phyloP scores from a whole-genome alignment of 2,113 vertebrate genomes.

The Pollimyrus isidori region DNA sequence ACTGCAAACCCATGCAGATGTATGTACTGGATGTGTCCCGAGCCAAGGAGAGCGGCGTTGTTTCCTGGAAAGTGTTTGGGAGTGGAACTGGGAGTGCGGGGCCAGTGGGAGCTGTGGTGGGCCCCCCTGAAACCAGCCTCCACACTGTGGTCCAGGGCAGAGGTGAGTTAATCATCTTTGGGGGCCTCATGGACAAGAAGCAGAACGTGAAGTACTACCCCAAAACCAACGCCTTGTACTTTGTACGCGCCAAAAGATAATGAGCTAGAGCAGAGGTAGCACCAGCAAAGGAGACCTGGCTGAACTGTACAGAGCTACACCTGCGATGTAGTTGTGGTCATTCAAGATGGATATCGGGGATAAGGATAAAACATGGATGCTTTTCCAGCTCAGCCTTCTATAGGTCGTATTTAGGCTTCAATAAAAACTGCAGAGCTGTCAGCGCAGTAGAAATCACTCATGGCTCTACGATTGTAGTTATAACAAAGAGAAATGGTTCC shows the following conservation, averaged over 20 bases:
- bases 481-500: background rate
- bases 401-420: background rate
- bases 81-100: conserved; percentile 44
- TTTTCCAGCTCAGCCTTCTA: background rate
- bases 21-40: conserved; percentile 90
- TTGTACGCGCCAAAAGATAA: conserved; percentile 98
- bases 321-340: background rate
- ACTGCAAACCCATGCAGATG: conserved; percentile 99
- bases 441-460: background rate
- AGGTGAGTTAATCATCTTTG: conserved; percentile 93
- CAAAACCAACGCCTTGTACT: conserved; percentile 99
- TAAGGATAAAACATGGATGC: background rate
- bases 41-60: conserved; percentile 67
- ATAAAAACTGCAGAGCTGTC: background rate
- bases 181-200: conserved; percentile 99
- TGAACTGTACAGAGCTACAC: background rate
- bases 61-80: conserved; percentile 90
- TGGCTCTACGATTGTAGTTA: conserved; percentile 8
- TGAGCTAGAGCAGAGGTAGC: conserved; percentile 38
- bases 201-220: conserved; percentile 99
- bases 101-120: conserved; percentile 58
- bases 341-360: background rate
- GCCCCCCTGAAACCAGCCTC: conserved; percentile 92
- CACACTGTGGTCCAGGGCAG: conserved; percentile 94
- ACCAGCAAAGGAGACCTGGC: background rate